Evolutionary conservation across 2,113 vertebrate genomes (phyloP).

Genomic region (Podocnemis expansa): DNA sequence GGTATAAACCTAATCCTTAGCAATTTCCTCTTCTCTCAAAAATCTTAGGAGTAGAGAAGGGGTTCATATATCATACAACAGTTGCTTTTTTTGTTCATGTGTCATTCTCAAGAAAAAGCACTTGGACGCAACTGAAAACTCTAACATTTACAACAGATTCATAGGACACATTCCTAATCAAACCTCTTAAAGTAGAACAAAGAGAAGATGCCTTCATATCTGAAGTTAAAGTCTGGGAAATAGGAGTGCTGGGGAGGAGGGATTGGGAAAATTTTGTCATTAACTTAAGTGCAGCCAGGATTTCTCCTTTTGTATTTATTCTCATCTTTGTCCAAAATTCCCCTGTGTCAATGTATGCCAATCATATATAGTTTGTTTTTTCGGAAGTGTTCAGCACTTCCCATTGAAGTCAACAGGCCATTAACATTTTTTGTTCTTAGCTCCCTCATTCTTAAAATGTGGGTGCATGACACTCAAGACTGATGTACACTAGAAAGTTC

Average conservation of each 20-base stretch:
- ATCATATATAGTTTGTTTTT: neutral
- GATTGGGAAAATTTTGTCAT: neutral
- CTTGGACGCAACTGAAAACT: conserved; percentile 16
- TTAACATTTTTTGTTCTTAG: neutral
- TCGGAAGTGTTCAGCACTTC: neutral
- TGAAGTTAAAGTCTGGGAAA: neutral
- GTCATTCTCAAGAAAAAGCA: conserved; percentile 62
- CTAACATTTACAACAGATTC: conserved; percentile 14
- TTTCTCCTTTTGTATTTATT: neutral
- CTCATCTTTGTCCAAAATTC: neutral
- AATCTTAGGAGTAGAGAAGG: conserved; percentile 75
- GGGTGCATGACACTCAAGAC: neutral
- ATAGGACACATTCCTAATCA: conserved; percentile 1
- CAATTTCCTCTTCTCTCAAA: conserved; percentile 83
- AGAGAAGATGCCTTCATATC: neutral
- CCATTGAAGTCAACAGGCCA: neutral
- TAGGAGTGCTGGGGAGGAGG: neutral
- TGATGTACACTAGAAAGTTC: neutral
- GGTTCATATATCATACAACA: conserved; percentile 75
- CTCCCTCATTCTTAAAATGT: neutral
- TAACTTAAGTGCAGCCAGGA: fast-evolving
- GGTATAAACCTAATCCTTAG: conserved; percentile 80
- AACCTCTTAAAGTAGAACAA: conserved; percentile 3
- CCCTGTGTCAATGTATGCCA: neutral
- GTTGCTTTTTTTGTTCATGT: conserved; percentile 19